These are phyloP conservation scores for Drosophila rellima DNA, from an alignment of 2,888 invertebrate genomes.

Conservation along the genomic window DNA sequence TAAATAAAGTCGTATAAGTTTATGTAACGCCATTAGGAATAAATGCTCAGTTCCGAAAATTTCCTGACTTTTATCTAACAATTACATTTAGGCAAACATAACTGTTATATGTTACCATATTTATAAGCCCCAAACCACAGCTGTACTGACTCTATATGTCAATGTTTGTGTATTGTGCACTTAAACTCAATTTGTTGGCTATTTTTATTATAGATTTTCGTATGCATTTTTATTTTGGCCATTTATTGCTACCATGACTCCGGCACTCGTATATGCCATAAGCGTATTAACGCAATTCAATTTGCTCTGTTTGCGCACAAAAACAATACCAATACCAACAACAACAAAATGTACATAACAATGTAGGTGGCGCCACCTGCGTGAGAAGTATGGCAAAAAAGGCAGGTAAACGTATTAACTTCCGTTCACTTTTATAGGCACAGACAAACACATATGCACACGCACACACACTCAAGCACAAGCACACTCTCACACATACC, in stretches of 20 bases:
- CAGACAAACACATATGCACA: slow-evolving; percentile 33
- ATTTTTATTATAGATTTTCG: slow-evolving; percentile 71
- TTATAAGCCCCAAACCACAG: slow-evolving; percentile 52
- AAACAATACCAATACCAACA: slow-evolving; percentile 38
- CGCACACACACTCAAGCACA: slow-evolving; percentile 1
- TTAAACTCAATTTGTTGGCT: slow-evolving; percentile 76
- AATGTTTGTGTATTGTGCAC: slow-evolving; percentile 54
- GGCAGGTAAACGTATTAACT: slow-evolving; percentile 79
- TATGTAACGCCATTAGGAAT: slow-evolving; percentile 31
- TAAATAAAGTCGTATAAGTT: slow-evolving; percentile 35
- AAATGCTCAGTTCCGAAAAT: slow-evolving; percentile 20
- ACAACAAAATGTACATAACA: slow-evolving; percentile 49
- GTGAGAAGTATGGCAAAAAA: slow-evolving; percentile 48
- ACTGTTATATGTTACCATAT: slow-evolving; percentile 47
- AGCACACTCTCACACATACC: slow-evolving; percentile 31
- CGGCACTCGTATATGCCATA: slow-evolving; percentile 64
- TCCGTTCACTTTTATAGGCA: slow-evolving; percentile 76
- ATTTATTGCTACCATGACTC: slow-evolving; percentile 55
- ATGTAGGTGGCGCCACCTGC: slow-evolving; percentile 67
- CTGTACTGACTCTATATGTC: slow-evolving; percentile 5
- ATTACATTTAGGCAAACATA: slow-evolving; percentile 54
- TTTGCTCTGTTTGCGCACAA: slow-evolving; percentile 63
- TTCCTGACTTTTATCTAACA: slow-evolving; percentile 24
- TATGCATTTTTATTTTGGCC: slow-evolving; percentile 73
- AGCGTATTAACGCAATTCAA: slow-evolving; percentile 81